A percentile compares a stretch with the other conserved stretches of the same genome.
Evolutionary conservation across 2,113 vertebrate genomes (phyloP).

Genomic region (Corvus hawaiiensis): DNA sequence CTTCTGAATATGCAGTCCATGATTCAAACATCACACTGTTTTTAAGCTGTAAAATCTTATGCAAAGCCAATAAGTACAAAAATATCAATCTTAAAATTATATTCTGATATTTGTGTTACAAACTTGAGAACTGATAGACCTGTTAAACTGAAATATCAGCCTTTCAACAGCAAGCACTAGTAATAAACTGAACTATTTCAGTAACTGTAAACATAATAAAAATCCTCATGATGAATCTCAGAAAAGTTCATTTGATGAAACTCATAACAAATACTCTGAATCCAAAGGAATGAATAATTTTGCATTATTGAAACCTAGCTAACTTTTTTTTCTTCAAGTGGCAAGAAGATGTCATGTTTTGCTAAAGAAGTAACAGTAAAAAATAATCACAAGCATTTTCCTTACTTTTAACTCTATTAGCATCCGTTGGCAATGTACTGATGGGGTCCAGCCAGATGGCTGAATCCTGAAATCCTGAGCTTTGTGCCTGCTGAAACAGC

Average conservation of each 20-base stretch:
- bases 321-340: background rate
- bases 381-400: background rate
- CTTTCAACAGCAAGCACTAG: background rate
- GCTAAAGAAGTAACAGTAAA: background rate
- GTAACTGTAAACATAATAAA: constrained; percentile 21
- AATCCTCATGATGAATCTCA: background rate
- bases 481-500: background rate
- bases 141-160: constrained; percentile 43
- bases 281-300: background rate
- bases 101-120: background rate
- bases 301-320: background rate
- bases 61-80: background rate
- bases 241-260: constrained; percentile 27
- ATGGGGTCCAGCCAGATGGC: background rate
- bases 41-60: background rate
- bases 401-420: background rate
- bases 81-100: background rate
- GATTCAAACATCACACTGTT: background rate
- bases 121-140: constrained; percentile 10
- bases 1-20: background rate
- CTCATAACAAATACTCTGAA: background rate
- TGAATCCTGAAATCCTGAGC: background rate
- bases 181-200: background rate
- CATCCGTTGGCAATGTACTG: background rate
- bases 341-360: background rate